Percentiles rank a stretch among this genome's conserved stretches.
Evolutionary conservation across 2,113 vertebrate genomes (phyloP).

Genomic region (Ailuropoda melanoleuca): DNA sequence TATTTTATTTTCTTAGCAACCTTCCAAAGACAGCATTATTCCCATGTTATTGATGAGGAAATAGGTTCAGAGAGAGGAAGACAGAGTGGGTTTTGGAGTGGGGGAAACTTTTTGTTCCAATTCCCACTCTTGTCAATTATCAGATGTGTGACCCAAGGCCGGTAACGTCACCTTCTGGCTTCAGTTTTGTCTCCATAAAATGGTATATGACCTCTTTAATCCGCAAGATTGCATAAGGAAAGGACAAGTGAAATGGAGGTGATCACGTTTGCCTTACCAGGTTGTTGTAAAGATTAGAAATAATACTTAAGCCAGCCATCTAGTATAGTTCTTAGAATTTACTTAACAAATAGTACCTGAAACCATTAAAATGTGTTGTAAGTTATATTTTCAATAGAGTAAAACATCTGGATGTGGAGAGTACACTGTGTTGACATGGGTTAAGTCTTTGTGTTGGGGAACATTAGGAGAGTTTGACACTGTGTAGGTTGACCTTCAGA

Average conservation of each 20-base stretch:
- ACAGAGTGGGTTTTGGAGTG: neutral
- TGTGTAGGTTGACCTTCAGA: neutral
- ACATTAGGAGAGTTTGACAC: neutral
- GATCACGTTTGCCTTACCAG: neutral
- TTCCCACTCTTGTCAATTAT: neutral
- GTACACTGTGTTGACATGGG: neutral
- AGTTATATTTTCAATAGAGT: neutral
- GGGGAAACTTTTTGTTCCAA: neutral
- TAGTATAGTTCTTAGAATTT: neutral
- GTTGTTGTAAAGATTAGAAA: neutral
- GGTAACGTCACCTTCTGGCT: neutral
- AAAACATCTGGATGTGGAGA: neutral
- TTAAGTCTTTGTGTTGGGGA: neutral
- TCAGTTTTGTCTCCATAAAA: neutral
- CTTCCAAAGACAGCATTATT: neutral
- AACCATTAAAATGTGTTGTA: neutral
- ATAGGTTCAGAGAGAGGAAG: neutral
- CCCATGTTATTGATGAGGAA: neutral
- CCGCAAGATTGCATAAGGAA: neutral
- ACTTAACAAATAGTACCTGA: neutral
- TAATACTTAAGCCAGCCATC: neutral
- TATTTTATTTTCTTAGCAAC: neutral
- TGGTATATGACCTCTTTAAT: neutral
- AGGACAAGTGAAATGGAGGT: neutral
- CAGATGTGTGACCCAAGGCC: neutral